phyloP scores from a whole-genome alignment of 2,113 vertebrate species.

The Trematocara stigmaticum region DNA sequence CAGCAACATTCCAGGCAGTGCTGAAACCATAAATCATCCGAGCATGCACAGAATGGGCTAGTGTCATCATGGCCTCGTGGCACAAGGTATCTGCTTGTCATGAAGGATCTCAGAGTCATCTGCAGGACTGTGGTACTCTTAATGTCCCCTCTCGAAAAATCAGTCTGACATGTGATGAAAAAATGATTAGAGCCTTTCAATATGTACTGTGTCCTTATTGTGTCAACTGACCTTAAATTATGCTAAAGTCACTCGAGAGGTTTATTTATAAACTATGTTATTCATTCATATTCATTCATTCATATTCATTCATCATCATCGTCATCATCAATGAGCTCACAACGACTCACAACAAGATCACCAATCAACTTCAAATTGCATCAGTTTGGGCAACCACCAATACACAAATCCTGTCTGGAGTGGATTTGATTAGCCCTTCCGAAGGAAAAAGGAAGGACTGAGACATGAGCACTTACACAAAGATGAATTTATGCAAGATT shows the following conservation, averaged over 20 bases:
- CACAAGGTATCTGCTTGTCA: slow-evolving; percentile 18
- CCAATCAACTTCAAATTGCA: background rate
- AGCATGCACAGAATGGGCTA: background rate
- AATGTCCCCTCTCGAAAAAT: background rate
- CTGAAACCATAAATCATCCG: slow-evolving; percentile 40
- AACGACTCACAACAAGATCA: background rate
- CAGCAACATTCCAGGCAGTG: background rate
- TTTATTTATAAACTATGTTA: background rate
- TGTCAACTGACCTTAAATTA: background rate
- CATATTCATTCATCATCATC: background rate
- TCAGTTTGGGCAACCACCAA: background rate
- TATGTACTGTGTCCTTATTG: background rate
- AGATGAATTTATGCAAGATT: background rate
- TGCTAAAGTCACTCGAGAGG: background rate
- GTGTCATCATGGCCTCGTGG: background rate
- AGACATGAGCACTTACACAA: background rate
- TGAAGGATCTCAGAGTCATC: background rate
- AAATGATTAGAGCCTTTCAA: background rate
- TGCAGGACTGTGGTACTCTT: background rate
- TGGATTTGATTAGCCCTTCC: background rate
- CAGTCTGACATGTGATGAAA: background rate
- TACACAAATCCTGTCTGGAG: background rate
- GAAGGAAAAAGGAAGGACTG: background rate
- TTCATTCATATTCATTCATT: background rate
- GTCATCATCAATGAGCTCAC: background rate